Evolutionary conservation across 2,797 vertebrate species (phyloP), one percentile per base, ranked within the genome.

Genomic region (Heliangelus exortis): DNA sequence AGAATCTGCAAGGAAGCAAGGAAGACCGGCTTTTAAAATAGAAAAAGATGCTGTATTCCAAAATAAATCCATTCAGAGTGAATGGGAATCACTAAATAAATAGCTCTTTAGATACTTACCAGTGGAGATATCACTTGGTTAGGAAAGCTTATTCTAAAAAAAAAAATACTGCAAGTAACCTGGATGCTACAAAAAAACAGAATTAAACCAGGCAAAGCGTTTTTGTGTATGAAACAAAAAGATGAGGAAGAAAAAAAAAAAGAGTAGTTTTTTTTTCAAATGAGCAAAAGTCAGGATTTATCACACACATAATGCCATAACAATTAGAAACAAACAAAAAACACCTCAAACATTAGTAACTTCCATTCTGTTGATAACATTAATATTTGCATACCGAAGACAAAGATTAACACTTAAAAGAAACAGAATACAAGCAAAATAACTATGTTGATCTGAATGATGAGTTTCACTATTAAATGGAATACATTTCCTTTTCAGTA

Each of bases 301-400:
- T 48, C 68, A 68, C 14, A 39, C 29, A 15, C 1, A 74, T 22
- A 68, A 45, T 31, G 69, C 17, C 54, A 5, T 16, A 87, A 76
- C 7, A 87, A 58, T 7, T 69, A 61, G 15, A 84, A 87, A 86
- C 31, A 69, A 88, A 91, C 20, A 73, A 68, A 79, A 25, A 53
- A 53, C 2, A 1, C 9, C n/a, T 54, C 61, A 76, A 58, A 50
- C 4, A 6, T n/a, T 53, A 73, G 23, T n/a, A 79, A 63, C 36
- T 87, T 84, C 61, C 75, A 59, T 28, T 41, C 79, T 79, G 55
- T 54, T 31, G 16, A 34, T 21, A 74, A 57, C 31, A n/a, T 47
- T 28, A 34, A n/a, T 53, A 65, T 84, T 67, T 96, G 59, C 71
- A 82, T 47, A 71, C 29, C 67, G 90, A 84, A 94, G 59, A 82